Conservation (phyloP, 2,888 invertebrate species). For the Harpalus rufipes region DNA sequence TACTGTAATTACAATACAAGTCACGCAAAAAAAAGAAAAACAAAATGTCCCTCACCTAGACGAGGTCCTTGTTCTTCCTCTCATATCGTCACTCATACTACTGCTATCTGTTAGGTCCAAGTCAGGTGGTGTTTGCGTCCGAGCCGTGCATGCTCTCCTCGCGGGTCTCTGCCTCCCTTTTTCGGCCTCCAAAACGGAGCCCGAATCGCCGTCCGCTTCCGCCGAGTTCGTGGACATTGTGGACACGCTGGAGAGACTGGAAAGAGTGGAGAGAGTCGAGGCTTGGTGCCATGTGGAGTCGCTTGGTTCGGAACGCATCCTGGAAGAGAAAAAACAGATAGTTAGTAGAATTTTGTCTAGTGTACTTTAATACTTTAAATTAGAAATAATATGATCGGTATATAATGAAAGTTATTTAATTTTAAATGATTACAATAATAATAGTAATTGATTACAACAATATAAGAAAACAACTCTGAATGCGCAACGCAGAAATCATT, state of each 20-base stretch:
- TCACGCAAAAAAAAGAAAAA: too few relatives aligned
- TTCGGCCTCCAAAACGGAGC: neutral
- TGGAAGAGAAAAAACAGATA: neutral
- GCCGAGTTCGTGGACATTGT: slow-evolving; percentile 24
- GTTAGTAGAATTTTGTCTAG: neutral
- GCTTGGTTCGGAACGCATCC: slow-evolving; percentile 15
- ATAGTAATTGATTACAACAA: too few relatives aligned
- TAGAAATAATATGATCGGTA: too few relatives aligned
- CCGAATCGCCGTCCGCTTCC: neutral
- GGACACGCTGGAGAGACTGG: neutral
- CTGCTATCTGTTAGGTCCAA: slow-evolving; percentile 60
- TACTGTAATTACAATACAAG: too few relatives aligned
- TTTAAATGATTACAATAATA: too few relatives aligned
- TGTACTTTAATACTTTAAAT: too few relatives aligned
- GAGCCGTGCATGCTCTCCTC: slow-evolving; percentile 55
- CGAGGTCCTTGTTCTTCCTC: neutral
- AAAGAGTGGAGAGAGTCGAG: neutral
- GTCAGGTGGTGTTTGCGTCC: slow-evolving; percentile 44
- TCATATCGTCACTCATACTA: slow-evolving; percentile 59
- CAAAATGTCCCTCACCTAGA: neutral
- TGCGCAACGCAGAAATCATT: too few relatives aligned
- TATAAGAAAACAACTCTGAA: too few relatives aligned
- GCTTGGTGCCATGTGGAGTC: neutral
- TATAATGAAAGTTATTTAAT: too few relatives aligned
- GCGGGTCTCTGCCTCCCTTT: slow-evolving; percentile 42